Base-by-base conservation (phyloP, 2,113 vertebrate genomes). In the Archilochus colubris region DNA sequence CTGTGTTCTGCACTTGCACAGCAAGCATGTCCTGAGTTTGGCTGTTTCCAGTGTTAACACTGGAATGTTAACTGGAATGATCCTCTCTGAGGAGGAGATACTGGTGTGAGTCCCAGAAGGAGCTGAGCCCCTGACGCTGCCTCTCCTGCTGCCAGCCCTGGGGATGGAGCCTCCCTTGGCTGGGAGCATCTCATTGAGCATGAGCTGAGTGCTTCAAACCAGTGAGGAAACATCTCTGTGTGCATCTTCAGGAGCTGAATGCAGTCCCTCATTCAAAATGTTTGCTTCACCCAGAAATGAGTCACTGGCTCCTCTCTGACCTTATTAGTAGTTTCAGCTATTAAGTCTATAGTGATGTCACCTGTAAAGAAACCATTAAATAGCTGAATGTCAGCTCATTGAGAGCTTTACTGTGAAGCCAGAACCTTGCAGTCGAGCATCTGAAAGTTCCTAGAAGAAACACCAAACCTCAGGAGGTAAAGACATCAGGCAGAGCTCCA, bases 401-500 rank as follows among this genome's bases (percentile, higher is more conserved):
- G 54, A 40, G 43, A 9, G 76, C 62, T 73, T 96, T 95, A 81
- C 84, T 95, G 87, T 84, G 74, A 15, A 28, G 57, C 51, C 50
- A 62, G 69, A 94, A 25, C 22, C 2, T 24, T 30, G 63, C 33
- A 38, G 31, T 0, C 19, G 44, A 59, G 28, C 10, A 15, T 55
- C 64, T 88, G 53, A 46, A 67, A 93, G 69, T 94, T 97, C 94
- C 93, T 95, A 90, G 91, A 95, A 93, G 91, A 68, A 94, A 83
- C 48, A 25, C 31, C 75, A 85, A 64, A 16, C 17, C 4, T 70
- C 44, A 11, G 75, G 78, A 94, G 73, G 88, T 43, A 89, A 93
- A 90, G 90, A 11, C n/a, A 94, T 81, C 89, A 78, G 75, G 79
- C 82, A 92, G 55, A 89, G 73, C 48, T 59, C 63, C 27, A 13